phyloP scores from a whole-genome alignment of 2,113 vertebrate genomes.

The Ahaetulla prasina region DNA sequence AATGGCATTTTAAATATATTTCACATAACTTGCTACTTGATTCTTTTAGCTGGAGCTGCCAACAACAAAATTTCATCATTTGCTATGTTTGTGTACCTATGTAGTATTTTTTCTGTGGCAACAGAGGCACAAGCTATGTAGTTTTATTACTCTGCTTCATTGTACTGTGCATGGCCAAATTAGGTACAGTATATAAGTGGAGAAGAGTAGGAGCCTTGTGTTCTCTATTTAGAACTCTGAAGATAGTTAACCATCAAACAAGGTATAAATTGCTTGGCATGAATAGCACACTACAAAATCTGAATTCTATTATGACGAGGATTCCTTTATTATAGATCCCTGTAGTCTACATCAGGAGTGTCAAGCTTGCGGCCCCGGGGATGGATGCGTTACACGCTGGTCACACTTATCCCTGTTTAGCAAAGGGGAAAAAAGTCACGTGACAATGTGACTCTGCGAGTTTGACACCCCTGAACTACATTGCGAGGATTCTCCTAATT shows the following conservation, averaged over 20 bases:
- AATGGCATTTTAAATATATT: background rate
- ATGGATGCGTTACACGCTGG: too few relatives aligned
- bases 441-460: too few relatives aligned
- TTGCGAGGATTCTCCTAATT: background rate
- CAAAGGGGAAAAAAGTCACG: too few relatives aligned
- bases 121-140: background rate
- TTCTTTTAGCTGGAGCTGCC: background rate
- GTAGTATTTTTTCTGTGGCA: background rate
- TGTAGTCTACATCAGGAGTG: too few relatives aligned
- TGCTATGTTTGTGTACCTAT: background rate
- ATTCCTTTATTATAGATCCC: background rate
- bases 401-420: too few relatives aligned
- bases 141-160: background rate
- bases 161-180: background rate
- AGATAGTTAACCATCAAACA: background rate
- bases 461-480: too few relatives aligned
- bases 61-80: background rate
- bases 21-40: background rate
- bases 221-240: background rate
- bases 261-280: background rate
- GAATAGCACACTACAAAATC: background rate
- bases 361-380: too few relatives aligned
- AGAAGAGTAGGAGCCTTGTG: background rate
- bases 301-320: background rate
- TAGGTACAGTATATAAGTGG: background rate